phyloP scores from a whole-genome alignment of 2,888 invertebrate genomes.

The Callyntrura guangdongensis region DNA sequence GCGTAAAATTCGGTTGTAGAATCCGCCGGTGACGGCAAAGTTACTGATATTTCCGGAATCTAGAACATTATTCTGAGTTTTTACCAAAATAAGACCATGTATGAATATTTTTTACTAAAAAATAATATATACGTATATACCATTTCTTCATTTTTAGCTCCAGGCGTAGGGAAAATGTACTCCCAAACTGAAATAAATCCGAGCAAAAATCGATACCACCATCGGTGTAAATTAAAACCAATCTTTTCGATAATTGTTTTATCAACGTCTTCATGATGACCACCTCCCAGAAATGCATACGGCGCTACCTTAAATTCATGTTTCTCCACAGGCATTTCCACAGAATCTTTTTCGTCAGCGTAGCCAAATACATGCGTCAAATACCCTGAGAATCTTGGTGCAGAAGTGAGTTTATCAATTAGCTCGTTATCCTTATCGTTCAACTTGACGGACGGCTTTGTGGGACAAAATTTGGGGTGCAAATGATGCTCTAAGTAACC shows the following conservation, averaged over 20 bases:
- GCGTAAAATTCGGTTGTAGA: constrained; percentile 80
- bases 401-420: constrained; percentile 62
- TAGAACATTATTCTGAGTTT: neutral
- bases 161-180: constrained; percentile 58
- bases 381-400: constrained; percentile 79
- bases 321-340: constrained; percentile 60
- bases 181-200: neutral
- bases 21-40: constrained; percentile 79
- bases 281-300: constrained; percentile 63
- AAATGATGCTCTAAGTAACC: constrained; percentile 58
- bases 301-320: constrained; percentile 62
- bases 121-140: too few relatives aligned
- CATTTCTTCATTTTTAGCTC: neutral
- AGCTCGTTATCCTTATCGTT: constrained; percentile 75
- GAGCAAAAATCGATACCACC: constrained; percentile 33
- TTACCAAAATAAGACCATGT: neutral
- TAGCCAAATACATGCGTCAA: constrained; percentile 80
- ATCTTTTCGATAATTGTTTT: constrained; percentile 39
- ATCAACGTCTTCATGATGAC: constrained; percentile 42
- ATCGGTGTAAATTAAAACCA: constrained; percentile 28
- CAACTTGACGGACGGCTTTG: constrained; percentile 36
- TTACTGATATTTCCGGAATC: constrained; percentile 81
- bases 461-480: constrained; percentile 45
- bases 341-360: constrained; percentile 6
- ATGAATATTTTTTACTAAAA: neutral